Evolutionary conservation across 1,140 invertebrate species (phyloP).

Genomic region (Brachionus manjavacas): DNA sequence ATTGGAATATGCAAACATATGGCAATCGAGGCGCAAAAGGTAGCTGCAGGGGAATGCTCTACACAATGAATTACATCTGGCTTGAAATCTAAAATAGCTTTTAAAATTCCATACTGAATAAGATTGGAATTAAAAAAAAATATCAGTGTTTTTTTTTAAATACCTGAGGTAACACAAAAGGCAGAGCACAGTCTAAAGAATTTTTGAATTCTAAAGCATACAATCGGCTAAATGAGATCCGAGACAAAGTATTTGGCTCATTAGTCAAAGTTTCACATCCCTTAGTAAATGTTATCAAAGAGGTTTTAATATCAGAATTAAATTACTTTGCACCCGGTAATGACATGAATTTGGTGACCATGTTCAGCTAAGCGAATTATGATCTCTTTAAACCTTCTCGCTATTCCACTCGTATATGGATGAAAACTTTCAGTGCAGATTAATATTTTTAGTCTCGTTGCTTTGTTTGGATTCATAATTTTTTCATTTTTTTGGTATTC

Average conservation of each 20-base stretch:
- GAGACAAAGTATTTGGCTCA: not conserved
- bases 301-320: not conserved
- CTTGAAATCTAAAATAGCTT: conserved; percentile 22
- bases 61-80: conserved; percentile 36
- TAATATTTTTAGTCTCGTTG: not conserved
- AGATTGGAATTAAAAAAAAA: not conserved
- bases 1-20: conserved; percentile 26
- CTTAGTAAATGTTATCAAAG: not conserved
- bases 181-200: conserved; percentile 23
- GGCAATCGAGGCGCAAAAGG: conserved; percentile 1
- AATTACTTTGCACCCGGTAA: conserved; percentile 38
- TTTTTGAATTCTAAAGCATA: conserved; percentile 37
- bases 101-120: conserved; percentile 5
- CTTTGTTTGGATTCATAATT: not conserved
- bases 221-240: not conserved
- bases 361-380: not conserved
- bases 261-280: conserved; percentile 15
- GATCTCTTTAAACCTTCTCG: conserved; percentile 42
- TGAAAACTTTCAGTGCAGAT: conserved; percentile 43
- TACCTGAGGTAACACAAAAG: conserved; percentile 40
- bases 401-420: conserved; percentile 41
- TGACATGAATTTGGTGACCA: not conserved
- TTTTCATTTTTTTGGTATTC: not conserved
- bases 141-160: not conserved
- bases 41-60: conserved; percentile 30